A percentile compares a stretch with the other conserved stretches of the same genome.
These are phyloP conservation scores for Holcopasites calliopsidis DNA, from an alignment of 1,140 invertebrate species.

Conservation along the genomic window DNA sequence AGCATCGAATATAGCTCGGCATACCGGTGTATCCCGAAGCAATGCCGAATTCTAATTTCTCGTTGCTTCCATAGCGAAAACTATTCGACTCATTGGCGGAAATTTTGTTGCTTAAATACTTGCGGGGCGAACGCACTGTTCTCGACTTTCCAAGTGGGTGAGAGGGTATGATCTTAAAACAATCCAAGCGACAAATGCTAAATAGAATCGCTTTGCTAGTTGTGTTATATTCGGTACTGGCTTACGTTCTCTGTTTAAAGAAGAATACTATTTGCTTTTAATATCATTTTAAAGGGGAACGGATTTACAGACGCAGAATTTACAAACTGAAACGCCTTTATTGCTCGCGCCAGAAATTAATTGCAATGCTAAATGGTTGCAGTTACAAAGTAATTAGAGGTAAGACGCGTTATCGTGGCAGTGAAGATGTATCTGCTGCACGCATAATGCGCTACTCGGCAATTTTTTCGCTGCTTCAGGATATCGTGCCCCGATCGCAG, in stretches of 20 bases:
- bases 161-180: too few species aligned
- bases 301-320: too few species aligned
- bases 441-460: neutral
- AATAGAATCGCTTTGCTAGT: too few species aligned
- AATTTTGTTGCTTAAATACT: neutral
- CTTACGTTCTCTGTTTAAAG: too few species aligned
- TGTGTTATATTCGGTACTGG: too few species aligned
- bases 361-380: neutral
- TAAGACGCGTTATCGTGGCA: neutral
- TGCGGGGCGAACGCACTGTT: neutral
- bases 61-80: neutral
- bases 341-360: neutral
- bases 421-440: neutral
- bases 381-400: neutral
- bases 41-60: conserved; percentile 51
- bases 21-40: conserved; percentile 31
- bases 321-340: neutral
- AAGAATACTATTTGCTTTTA: too few species aligned
- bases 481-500: neutral
- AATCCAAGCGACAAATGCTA: too few species aligned
- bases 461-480: neutral
- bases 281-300: too few species aligned
- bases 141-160: neutral
- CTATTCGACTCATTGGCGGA: neutral
- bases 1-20: conserved; percentile 30